Evolutionary conservation across 2,888 invertebrate species (phyloP), one percentile per base, ranked within the genome.

Genomic region (Chrysina gloriosa): DNA sequence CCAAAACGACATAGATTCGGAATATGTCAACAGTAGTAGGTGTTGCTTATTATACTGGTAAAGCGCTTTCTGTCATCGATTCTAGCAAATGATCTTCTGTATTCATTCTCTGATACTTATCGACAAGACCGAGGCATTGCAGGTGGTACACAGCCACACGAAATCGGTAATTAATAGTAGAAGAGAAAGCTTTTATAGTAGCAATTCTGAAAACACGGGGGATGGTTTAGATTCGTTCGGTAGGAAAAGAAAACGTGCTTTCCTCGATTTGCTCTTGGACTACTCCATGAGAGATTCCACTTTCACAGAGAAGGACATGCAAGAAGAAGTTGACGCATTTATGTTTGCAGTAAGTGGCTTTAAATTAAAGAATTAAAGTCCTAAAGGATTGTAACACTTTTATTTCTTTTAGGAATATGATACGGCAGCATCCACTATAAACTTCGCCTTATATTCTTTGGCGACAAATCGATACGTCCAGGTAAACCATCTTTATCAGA

Each of bases 21-120:
- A 88, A 73, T 93, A 93, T 78, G 91, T 93, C 0, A 84, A 86
- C 76, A 89, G 91, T 6, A 89, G 93, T 45, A 89, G 80, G 85
- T 85, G 31, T 63, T 74, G 42, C 64, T 69, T 19, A 54, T 75
- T 48, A 50, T 77, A 3, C 68, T 75, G 3, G 63, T 74, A 3
- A 64, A 73, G 16, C 66, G 78, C 5, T 50, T 73, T n/a, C 68
- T 77, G 6, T 73, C 75, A 9, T 85, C 87, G 0, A 87, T 86
- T 86, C 77, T 84, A 14, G 84, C 85, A 80, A 78, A 83, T 0
- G 81, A 85, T 45, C 78, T 83, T 1, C 16, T 67, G 19, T 88
- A 84, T 79, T 85, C 86, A 71, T 78, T 88, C 4, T 82, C 89
- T 0, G 80, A 84, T 1, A 81, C 86, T 54, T 91, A 90, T 4